Evolutionary conservation across 2,113 vertebrate species (phyloP).

Genomic region (Ailurus styani): DNA sequence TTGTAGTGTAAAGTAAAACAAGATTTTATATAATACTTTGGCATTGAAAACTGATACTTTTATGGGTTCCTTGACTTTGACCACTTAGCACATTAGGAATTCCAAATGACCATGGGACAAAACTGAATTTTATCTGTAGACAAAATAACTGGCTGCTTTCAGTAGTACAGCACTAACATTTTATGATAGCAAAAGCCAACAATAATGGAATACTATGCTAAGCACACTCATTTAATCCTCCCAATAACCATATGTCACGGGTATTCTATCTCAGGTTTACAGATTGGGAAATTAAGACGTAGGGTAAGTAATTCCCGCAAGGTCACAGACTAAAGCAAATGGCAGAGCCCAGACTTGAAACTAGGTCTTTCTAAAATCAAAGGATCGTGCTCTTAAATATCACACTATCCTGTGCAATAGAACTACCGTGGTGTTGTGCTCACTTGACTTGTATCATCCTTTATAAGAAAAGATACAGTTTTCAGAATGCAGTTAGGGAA

Average conservation of each 20-base stretch:
- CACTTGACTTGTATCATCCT: neutral
- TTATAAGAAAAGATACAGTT: neutral
- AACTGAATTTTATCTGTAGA: constrained; percentile 27
- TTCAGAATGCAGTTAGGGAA: neutral
- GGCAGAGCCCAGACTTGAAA: neutral
- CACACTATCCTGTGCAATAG: neutral
- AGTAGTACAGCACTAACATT: neutral
- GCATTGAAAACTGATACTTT: neutral
- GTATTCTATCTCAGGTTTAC: neutral
- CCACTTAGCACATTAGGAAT: neutral
- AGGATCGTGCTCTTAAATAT: neutral
- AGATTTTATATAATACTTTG: neutral
- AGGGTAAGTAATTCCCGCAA: neutral
- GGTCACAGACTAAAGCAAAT: neutral
- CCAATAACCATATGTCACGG: neutral
- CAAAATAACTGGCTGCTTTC: neutral
- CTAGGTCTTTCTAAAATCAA: neutral
- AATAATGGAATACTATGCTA: neutral
- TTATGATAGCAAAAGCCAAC: neutral
- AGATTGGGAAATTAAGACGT: neutral
- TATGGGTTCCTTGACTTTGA: neutral
- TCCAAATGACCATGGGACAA: neutral
- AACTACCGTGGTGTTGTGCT: neutral
- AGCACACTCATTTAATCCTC: neutral
- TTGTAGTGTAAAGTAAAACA: neutral